Evolutionary conservation across 2,113 vertebrate genomes (phyloP).

Genomic region (Urocynchramus pylzowi): DNA sequence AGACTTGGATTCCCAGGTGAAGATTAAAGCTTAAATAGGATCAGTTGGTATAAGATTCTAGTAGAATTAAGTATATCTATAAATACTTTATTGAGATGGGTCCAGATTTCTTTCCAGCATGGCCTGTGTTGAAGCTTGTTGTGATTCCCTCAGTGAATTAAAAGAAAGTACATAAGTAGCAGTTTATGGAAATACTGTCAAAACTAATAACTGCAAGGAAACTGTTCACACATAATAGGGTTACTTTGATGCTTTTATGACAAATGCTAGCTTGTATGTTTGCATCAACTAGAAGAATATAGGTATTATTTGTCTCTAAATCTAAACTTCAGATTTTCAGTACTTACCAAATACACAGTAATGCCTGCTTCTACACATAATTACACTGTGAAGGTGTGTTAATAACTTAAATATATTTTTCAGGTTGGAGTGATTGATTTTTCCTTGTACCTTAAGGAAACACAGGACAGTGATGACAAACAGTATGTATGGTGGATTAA

Average conservation of each 20-base stretch:
- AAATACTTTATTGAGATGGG: not conserved
- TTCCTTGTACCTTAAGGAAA: slow-evolving; percentile 93
- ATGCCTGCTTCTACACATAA: not conserved
- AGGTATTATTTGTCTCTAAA: not conserved
- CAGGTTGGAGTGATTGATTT: slow-evolving; percentile 98
- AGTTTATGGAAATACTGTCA: not conserved
- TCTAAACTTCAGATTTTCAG: not conserved
- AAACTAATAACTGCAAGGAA: not conserved
- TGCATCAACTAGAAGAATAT: not conserved
- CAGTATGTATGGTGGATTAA: slow-evolving; percentile 78
- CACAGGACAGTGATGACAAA: slow-evolving; percentile 79
- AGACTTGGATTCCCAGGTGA: slow-evolving; percentile 95
- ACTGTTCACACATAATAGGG: not conserved
- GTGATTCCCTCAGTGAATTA: not conserved
- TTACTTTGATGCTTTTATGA: not conserved
- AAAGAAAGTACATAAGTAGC: not conserved
- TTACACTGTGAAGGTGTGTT: not conserved
- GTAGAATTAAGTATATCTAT: not conserved
- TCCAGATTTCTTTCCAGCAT: not conserved
- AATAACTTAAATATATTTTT: slow-evolving; percentile 11
- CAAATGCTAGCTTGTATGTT: not conserved
- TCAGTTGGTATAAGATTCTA: not conserved
- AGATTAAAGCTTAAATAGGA: not conserved
- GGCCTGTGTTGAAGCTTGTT: not conserved
- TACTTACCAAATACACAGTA: not conserved